Percentiles rank a stretch among this genome's conserved stretches.
Conservation (phyloP, 64 coral and sea anemone genomes). For the Montipora foliosa region DNA sequence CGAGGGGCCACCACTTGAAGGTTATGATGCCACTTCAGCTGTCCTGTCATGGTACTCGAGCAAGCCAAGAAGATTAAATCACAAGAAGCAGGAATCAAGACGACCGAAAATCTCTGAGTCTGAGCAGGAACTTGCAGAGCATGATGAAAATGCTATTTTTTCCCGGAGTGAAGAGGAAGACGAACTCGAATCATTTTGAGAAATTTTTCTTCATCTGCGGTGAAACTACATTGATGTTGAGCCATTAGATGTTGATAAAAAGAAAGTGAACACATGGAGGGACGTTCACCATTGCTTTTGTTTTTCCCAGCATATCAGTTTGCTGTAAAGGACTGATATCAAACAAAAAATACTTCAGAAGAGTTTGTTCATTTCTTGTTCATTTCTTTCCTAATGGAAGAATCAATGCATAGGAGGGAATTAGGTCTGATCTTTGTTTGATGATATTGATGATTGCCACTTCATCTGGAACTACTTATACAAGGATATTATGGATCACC, state of each 20-base stretch:
- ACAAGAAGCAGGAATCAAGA: slow-evolving; percentile 19
- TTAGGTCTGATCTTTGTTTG: no score
- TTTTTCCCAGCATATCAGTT: not conserved
- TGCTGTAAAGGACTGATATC: not conserved
- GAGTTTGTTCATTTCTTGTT: not conserved
- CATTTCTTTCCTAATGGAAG: no score
- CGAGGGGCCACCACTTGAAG: not conserved
- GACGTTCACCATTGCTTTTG: not conserved
- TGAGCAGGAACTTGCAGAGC: slow-evolving; percentile 16
- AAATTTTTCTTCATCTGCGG: not conserved
- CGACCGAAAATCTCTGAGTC: slow-evolving; percentile 26
- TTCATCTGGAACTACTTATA: no score
- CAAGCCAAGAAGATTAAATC: slow-evolving; percentile 29
- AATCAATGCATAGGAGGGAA: no score
- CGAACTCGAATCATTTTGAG: slow-evolving; percentile 10
- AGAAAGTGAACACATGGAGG: no score
- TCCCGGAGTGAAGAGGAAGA: not conserved
- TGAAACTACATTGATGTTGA: no score
- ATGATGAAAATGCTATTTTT: not conserved
- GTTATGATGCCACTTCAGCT: slow-evolving; percentile 22
- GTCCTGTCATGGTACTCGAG: slow-evolving; percentile 36
- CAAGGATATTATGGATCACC: no score
- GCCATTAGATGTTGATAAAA: no score
- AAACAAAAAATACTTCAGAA: not conserved
- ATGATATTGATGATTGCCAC: no score